phyloP scores from a whole-genome alignment of 2,888 invertebrate genomes.

The Xylota segnis region DNA sequence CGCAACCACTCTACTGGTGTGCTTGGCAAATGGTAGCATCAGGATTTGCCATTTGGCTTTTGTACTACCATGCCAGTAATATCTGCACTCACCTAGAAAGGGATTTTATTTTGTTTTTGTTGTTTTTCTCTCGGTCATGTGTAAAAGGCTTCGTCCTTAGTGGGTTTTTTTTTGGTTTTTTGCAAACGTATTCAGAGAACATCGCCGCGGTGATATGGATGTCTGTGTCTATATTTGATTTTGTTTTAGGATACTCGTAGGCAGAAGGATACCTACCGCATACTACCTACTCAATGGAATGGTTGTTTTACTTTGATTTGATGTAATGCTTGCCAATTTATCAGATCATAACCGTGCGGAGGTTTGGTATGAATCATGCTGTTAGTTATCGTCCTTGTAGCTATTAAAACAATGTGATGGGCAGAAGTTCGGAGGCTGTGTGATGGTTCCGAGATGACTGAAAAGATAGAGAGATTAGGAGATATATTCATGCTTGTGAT shows the following conservation, averaged over 20 bases:
- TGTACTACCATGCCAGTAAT: slow-evolving; percentile 39
- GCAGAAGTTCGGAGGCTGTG: too few species aligned
- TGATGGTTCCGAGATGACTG: too few species aligned
- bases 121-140: slow-evolving; percentile 6
- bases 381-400: neutral
- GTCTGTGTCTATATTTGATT: neutral
- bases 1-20: slow-evolving; percentile 39
- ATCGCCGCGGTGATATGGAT: neutral
- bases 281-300: neutral
- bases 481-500: too few species aligned
- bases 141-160: slow-evolving; percentile 27
- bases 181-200: neutral
- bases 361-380: neutral
- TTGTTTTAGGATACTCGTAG: neutral
- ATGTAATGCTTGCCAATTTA: slow-evolving; percentile 50
- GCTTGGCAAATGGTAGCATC: slow-evolving; percentile 62
- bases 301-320: neutral
- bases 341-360: slow-evolving; percentile 25
- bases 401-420: too few species aligned
- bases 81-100: slow-evolving; percentile 63
- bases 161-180: neutral
- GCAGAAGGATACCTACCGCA: neutral
- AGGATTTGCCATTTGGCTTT: slow-evolving; percentile 67
- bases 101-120: neutral
- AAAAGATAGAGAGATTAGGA: too few species aligned